Percentiles rank a stretch among this genome's conserved stretches.
phyloP scores from a whole-genome alignment of 2,113 vertebrate genomes.

The Procapra przewalskii region DNA sequence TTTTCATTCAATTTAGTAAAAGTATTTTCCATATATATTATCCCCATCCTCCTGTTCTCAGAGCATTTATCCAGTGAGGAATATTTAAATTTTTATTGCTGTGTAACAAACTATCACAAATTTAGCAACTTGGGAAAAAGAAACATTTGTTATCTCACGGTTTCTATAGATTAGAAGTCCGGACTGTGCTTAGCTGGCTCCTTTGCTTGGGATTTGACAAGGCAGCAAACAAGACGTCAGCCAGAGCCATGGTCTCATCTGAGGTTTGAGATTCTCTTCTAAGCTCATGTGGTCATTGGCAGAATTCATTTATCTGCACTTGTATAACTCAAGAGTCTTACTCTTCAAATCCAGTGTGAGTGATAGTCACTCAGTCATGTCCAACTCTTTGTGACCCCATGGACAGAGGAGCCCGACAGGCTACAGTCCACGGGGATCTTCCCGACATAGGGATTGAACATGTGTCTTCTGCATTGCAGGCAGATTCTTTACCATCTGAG shows the following conservation, averaged over 20 bases:
- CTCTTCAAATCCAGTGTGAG: neutral
- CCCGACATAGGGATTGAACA: neutral
- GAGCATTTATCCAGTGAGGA: neutral
- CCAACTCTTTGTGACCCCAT: neutral
- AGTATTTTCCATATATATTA: neutral
- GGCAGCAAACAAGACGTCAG: neutral
- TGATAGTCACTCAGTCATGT: neutral
- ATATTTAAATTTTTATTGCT: neutral
- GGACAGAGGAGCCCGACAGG: neutral
- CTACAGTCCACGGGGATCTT: neutral
- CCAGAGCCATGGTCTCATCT: neutral
- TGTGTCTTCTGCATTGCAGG: neutral
- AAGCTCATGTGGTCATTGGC: neutral
- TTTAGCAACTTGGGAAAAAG: neutral
- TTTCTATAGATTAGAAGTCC: neutral
- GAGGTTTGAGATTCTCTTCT: neutral
- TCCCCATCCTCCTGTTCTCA: neutral
- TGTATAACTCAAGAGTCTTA: neutral
- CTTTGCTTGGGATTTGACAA: neutral
- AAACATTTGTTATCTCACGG: neutral
- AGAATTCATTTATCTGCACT: neutral
- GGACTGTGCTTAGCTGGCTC: neutral
- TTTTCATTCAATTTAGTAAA: slow-evolving; percentile 24
- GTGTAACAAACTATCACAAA: neutral
- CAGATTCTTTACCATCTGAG: neutral